Base-by-base conservation (phyloP, 2,797 vertebrate species). In the Lutra lutra region DNA sequence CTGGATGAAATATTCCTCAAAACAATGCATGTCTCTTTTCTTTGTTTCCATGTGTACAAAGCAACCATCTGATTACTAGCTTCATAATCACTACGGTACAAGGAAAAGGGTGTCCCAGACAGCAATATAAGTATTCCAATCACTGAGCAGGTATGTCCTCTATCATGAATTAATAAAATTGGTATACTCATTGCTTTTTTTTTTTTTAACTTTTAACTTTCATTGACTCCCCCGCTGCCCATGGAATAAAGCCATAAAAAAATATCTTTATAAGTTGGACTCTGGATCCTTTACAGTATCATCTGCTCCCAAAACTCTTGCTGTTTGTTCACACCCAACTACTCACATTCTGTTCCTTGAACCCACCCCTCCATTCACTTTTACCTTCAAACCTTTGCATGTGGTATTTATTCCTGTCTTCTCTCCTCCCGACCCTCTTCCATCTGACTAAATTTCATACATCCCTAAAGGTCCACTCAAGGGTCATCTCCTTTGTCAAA, bases 401-500 rank as follows among this genome's bases (percentile, higher is more conserved):
- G 9, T 58, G 58, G 75, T 86, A 72, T 72, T 86, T 86, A 93
- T 66, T 86, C 54, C 79, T 64, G 60, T 23, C 68, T 64, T 78
- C 70, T 46, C 35, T 51, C 58, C 56, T 46, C 40, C 58, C 58
- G 48, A 64, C 5, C 5, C 51, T 77, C 82, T 75, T 91, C 86
- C 72, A 95, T 58, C 73, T 48, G 18, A 68, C 68, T 91, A 86
- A 96, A 89, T 90, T 40, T 73, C 89, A 94, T 86, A 80, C 58
- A 89, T 77, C 46, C 79, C 88, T 79, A 68, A 92, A 70, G 94
- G 85, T 8, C 56, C 38, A 86, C 73, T 95, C 35, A 48, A 89
- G 73, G 79, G 73, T 91, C 89, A 96, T 35, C 86, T 93, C 84
- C 70, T 92, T 83, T 95, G 83, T 97, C 88, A 96, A 92, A 29